phyloP scores from a whole-genome alignment of 2,888 invertebrate genomes.

The Galeopsomyia nigrocyanea region DNA sequence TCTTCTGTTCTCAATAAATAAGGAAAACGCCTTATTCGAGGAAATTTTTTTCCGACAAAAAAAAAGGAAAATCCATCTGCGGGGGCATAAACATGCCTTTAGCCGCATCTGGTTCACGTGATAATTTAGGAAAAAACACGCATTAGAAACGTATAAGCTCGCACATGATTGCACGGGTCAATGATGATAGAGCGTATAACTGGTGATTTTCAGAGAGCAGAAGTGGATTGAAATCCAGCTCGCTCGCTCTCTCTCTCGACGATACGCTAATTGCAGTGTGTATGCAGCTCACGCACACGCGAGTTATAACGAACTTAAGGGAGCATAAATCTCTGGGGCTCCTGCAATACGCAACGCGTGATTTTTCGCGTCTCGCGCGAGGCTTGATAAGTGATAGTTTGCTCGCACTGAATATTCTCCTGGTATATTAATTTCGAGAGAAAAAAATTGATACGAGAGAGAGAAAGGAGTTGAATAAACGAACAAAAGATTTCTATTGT shows the following conservation, averaged over 20 bases:
- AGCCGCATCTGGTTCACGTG: conserved; percentile 31
- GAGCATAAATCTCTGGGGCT: conserved; percentile 32
- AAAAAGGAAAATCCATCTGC: conserved; percentile 28
- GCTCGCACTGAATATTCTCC: not conserved
- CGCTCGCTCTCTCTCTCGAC: conserved; percentile 35
- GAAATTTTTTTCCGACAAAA: not conserved
- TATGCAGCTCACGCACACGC: conserved; percentile 18
- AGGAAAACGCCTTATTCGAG: conserved; percentile 8
- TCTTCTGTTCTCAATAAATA: conserved; percentile 40
- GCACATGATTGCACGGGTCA: conserved; percentile 52
- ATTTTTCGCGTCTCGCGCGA: conserved; percentile 23
- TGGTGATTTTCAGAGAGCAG: conserved; percentile 48
- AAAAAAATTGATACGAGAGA: no score
- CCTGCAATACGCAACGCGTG: conserved; percentile 38
- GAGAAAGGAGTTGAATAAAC: no score
- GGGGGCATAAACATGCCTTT: conserved; percentile 23
- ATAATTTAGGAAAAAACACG: conserved; percentile 22
- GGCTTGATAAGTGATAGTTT: conserved; percentile 34
- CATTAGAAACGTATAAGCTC: conserved; percentile 24
- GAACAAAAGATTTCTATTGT: no score
- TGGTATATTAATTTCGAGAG: no score
- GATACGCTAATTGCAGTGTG: conserved; percentile 53
- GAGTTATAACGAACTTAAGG: conserved; percentile 33
- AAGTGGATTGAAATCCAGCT: conserved; percentile 53
- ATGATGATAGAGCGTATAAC: conserved; percentile 55